phyloP scores from a whole-genome alignment of 2,797 vertebrate species.

The Betta splendens region DNA sequence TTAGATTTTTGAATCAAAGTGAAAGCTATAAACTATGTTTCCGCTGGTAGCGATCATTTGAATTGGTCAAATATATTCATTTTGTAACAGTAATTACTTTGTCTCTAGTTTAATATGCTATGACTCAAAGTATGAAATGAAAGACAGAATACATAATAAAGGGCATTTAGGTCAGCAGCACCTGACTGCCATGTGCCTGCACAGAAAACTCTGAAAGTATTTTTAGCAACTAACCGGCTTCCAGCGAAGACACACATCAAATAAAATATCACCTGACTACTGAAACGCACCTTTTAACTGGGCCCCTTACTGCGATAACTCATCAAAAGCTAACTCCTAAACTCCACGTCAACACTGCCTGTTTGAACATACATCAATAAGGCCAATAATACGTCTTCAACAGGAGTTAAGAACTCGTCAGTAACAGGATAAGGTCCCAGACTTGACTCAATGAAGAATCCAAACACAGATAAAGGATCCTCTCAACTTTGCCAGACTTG shows the following conservation, averaged over 20 bases:
- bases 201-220: background rate
- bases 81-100: no score
- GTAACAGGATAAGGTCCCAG: background rate
- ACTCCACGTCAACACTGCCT: background rate
- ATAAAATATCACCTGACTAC: slow-evolving; percentile 11
- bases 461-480: background rate
- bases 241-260: slow-evolving; percentile 1
- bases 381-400: background rate
- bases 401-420: background rate
- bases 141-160: background rate
- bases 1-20: no score
- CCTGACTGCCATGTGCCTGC: background rate
- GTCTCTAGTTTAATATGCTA: background rate
- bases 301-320: slow-evolving; percentile 13
- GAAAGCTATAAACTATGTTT: no score
- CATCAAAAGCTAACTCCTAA: slow-evolving; percentile 16
- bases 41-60: no score
- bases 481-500: no score
- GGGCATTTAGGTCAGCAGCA: background rate
- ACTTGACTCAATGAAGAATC: background rate
- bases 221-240: background rate
- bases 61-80: no score
- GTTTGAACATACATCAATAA: slow-evolving; percentile 11
- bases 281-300: slow-evolving; percentile 2
- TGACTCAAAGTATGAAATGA: background rate